Base-by-base conservation (phyloP, 2,113 vertebrate genomes). In the Antennarius striatus region DNA sequence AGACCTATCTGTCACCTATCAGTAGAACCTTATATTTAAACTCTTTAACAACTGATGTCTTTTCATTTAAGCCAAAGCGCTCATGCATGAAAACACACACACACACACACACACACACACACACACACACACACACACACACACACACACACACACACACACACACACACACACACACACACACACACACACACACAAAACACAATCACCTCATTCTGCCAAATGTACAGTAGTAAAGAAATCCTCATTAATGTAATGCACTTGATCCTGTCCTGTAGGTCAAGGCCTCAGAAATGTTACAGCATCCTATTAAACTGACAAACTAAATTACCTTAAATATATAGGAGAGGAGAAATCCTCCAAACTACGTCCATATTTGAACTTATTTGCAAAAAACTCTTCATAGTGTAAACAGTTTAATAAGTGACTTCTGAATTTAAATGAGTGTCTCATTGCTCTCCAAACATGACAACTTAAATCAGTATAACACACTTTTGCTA, bases 181-280 rank as follows among this genome's bases (percentile, higher is more conserved):
- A 2, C 2, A 73, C 56, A 73, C 32, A 36, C 32, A 3, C 32
- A 36, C 32, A 36, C 32, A 36, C 29, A 46, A 68, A 11, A 67
- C 43, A 58, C 68, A 80, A 49, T 70, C 72, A 81, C 71, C 56
- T 83, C 63, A 46, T 52, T 61, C 52, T 78, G 56, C 77, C 77
- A 86, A 83, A 84, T 55, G 74, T 82, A 74, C 49, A 77, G 80
- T 70, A 77, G 80, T 84, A 86, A 86, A 81, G 57, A 77, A 85
- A 80, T 79, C 72, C 86, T 85, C 81, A 87, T 89, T 90, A 87
- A 87, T 86, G 81, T 86, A 86, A 88, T 90, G 83, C 83, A 83
- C 83, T 82, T 87, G 81, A 87, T 87, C 73, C 74, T 72, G 72
- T 70, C 61, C 63, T 78, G 78, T 84, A 87, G 75, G 76, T 80